Conservation (phyloP, 2,888 invertebrate genomes). For the Podabrus alpinus region DNA sequence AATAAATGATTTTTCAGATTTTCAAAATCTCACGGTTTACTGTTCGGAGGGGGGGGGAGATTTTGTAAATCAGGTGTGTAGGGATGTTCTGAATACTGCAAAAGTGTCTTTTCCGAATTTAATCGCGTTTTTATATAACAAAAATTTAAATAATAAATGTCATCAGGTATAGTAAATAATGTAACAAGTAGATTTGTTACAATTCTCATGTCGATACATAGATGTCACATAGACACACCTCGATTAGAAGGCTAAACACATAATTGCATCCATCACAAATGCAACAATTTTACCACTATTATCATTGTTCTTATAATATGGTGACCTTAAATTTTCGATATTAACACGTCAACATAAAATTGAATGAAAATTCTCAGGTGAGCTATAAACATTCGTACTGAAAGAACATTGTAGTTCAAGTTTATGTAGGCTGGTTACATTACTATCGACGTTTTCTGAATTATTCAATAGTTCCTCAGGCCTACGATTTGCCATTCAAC, state of each 20-base stretch:
- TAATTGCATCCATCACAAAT: slow-evolving; percentile 15
- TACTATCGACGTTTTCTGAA: slow-evolving; percentile 13
- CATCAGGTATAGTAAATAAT: not conserved
- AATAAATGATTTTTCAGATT: not conserved
- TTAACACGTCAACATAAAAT: slow-evolving; percentile 7
- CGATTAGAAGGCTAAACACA: slow-evolving; percentile 5
- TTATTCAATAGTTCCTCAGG: slow-evolving; percentile 20
- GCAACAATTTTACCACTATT: not conserved
- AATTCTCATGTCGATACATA: not conserved
- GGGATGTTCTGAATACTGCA: no score
- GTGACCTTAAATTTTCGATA: slow-evolving; percentile 8
- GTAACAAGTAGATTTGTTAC: not conserved
- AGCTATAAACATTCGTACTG: slow-evolving; percentile 6
- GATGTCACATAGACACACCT: slow-evolving; percentile 12
- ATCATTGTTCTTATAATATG: not conserved
- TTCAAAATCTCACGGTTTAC: not conserved
- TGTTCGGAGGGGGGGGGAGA: not conserved
- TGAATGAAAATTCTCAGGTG: slow-evolving; percentile 8
- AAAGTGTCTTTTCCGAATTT: not conserved
- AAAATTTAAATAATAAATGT: not conserved
- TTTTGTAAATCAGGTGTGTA: no score
- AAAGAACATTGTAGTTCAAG: slow-evolving; percentile 19
- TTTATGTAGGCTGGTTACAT: slow-evolving; percentile 23
- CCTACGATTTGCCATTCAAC: not conserved
- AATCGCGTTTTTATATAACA: not conserved